These are phyloP conservation scores for Spilarctia lutea DNA, from an alignment of 2,888 invertebrate species.

Conservation along the genomic window DNA sequence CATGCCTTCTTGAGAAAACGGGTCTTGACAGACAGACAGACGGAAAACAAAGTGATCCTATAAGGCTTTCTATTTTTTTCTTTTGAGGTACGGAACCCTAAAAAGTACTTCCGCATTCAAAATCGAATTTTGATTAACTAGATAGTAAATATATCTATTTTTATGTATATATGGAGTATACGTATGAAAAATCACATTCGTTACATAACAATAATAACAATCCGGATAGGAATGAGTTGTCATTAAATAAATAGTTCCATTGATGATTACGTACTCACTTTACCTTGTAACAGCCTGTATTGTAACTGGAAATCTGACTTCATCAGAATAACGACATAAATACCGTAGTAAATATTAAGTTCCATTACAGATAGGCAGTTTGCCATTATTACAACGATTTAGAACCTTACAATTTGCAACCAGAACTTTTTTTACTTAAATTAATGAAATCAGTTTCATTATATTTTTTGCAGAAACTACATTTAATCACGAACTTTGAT, in stretches of 20 bases:
- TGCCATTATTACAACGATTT: conserved; percentile 9
- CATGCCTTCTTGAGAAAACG: no score
- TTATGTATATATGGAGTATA: neutral
- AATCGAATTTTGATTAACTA: neutral
- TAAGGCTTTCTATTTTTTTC: no score
- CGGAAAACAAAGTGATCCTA: no score
- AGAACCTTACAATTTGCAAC: neutral
- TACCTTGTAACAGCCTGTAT: conserved; percentile 39
- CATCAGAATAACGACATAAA: conserved; percentile 48
- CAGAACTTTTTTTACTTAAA: neutral
- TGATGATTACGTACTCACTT: conserved; percentile 39
- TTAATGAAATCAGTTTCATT: neutral
- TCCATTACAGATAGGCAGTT: conserved; percentile 22
- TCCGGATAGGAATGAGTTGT: conserved; percentile 47
- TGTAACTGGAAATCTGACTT: conserved; percentile 39
- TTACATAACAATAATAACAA: conserved; percentile 20
- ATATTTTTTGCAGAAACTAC: neutral
- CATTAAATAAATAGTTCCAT: conserved; percentile 46
- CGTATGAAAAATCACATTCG: neutral
- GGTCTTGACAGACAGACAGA: no score
- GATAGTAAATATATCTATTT: neutral
- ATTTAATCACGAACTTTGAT: neutral
- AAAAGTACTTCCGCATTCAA: neutral
- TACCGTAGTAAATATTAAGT: conserved; percentile 15
- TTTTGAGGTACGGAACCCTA: no score